These are phyloP conservation scores for Ecliptopera silaceata DNA, from an alignment of 2,888 invertebrate species.

Conservation along the genomic window DNA sequence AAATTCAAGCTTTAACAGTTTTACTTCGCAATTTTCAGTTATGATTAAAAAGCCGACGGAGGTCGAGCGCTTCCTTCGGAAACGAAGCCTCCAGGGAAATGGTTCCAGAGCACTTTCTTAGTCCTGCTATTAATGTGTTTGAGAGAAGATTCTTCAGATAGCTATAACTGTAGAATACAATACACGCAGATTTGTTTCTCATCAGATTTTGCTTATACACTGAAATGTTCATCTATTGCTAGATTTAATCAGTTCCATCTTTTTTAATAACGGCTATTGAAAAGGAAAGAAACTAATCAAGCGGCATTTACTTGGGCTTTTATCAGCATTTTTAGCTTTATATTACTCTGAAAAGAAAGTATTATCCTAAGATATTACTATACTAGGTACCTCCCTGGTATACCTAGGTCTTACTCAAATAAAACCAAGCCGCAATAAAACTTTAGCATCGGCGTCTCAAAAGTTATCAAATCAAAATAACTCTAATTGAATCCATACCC, in stretches of 20 bases:
- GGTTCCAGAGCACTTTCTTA: conserved; percentile 36
- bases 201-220: not conserved
- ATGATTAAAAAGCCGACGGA: conserved; percentile 60
- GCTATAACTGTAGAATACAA: not conserved
- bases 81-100: conserved; percentile 64
- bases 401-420: too few species aligned
- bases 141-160: conserved; percentile 9
- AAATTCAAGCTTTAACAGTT: conserved; percentile 37
- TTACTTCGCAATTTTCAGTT: conserved; percentile 58
- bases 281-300: too few species aligned
- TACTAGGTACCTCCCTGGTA: too few species aligned
- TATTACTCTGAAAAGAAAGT: too few species aligned
- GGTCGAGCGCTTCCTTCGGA: conserved; percentile 64
- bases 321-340: too few species aligned
- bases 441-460: not conserved
- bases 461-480: conserved; percentile 20
- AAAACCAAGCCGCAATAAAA: not conserved
- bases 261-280: too few species aligned
- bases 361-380: too few species aligned
- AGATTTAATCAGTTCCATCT: too few species aligned
- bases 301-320: too few species aligned
- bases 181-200: not conserved
- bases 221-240: not conserved
- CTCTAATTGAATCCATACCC: conserved; percentile 24
- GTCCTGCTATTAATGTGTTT: conserved; percentile 31